Evolutionary conservation across 2,113 vertebrate species (phyloP).

Genomic region (Herpetotheres cachinnans): DNA sequence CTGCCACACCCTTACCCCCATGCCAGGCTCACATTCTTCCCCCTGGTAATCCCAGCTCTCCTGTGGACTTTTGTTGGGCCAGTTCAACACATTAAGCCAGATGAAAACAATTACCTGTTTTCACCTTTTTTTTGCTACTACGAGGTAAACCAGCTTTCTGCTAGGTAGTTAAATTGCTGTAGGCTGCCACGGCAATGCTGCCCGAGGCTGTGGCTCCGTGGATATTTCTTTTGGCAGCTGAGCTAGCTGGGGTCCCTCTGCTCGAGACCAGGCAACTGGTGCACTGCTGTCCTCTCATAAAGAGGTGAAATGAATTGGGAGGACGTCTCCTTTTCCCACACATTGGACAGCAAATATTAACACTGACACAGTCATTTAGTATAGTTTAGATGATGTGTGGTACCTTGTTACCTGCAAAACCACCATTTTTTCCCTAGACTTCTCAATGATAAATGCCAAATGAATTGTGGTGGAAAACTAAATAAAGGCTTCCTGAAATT

Average conservation of each 20-base stretch:
- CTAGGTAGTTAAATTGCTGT: neutral
- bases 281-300: neutral
- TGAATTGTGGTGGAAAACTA: neutral
- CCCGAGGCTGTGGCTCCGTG: fast-evolving
- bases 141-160: neutral
- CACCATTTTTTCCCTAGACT: neutral
- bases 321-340: neutral
- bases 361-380: neutral
- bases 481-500: neutral
- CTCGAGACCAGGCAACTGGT: neutral
- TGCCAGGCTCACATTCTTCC: neutral
- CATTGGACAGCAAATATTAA: neutral
- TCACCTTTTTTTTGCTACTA: neutral
- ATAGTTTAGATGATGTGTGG: neutral
- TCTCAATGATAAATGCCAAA: neutral
- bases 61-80: neutral
- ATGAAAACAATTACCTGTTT: neutral
- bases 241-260: neutral
- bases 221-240: neutral
- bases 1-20: neutral
- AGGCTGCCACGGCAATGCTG: neutral
- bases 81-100: neutral
- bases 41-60: neutral
- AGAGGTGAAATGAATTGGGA: neutral
- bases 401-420: neutral